These are phyloP conservation scores for Gila orcuttii DNA, from an alignment of 2,113 vertebrate genomes.

Conservation along the genomic window DNA sequence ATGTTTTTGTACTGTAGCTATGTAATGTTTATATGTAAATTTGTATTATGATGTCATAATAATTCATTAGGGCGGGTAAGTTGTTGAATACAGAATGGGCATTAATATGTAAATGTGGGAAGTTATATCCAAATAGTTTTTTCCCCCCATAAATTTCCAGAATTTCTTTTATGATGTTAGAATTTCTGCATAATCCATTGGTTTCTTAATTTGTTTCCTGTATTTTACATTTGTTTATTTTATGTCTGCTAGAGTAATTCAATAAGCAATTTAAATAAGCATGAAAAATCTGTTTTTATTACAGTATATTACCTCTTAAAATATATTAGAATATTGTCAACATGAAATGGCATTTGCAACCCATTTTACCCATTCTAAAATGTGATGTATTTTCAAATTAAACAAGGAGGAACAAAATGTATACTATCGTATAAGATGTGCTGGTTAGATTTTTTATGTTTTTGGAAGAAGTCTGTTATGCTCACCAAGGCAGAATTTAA, in stretches of 20 bases:
- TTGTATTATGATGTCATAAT: not conserved
- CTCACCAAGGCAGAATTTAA: not conserved
- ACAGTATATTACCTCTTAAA: not conserved
- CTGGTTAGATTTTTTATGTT: too few relatives aligned
- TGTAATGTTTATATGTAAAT: not conserved
- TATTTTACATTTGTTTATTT: not conserved
- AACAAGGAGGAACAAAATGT: too few relatives aligned
- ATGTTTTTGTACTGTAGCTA: not conserved
- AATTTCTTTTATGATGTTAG: not conserved
- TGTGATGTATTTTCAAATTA: not conserved
- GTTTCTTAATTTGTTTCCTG: not conserved
- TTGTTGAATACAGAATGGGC: not conserved
- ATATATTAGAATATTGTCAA: not conserved
- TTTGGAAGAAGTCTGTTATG: not conserved
- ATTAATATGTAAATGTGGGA: not conserved
- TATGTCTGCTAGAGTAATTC: not conserved
- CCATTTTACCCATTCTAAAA: not conserved
- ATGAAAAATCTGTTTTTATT: not conserved
- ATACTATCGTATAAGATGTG: too few relatives aligned
- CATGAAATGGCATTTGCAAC: not conserved
- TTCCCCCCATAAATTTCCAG: not conserved
- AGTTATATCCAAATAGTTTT: not conserved
- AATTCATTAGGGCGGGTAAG: not conserved
- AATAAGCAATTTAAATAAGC: not conserved
- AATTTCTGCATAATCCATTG: not conserved